phyloP scores from a whole-genome alignment of 2,113 vertebrate genomes.

The Thinocorus orbignyianus region DNA sequence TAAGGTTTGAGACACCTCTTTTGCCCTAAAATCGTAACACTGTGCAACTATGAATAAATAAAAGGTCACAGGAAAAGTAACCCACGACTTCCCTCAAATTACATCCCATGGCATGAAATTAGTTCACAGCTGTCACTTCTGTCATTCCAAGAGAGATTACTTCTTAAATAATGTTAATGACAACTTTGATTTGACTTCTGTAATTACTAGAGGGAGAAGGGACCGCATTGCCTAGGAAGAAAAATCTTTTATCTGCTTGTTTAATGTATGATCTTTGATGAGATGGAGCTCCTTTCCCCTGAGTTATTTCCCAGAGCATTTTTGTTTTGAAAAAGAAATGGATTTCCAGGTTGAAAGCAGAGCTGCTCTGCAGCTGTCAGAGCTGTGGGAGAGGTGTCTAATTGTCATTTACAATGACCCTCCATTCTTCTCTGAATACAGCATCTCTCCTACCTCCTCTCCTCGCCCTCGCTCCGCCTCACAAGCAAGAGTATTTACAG shows the following conservation, averaged over 20 bases:
- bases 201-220: slow-evolving; percentile 42
- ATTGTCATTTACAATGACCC: slow-evolving; percentile 18
- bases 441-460: background rate
- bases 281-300: background rate
- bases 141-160: slow-evolving; percentile 8
- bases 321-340: slow-evolving; percentile 45
- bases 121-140: slow-evolving; percentile 14
- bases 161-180: slow-evolving; percentile 51
- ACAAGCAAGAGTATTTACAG: background rate
- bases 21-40: background rate
- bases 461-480: background rate
- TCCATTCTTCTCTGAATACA: background rate
- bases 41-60: background rate
- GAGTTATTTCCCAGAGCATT: background rate
- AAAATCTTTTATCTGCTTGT: slow-evolving; percentile 46
- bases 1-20: background rate
- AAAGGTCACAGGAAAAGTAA: background rate
- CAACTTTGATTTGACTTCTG: slow-evolving; percentile 52
- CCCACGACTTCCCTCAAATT: background rate
- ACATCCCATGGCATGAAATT: background rate
- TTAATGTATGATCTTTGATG: slow-evolving; percentile 18
- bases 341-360: slow-evolving; percentile 1
- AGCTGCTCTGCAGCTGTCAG: background rate
- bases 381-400: background rate
- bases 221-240: background rate